These are phyloP conservation scores for Ceyx margarethae DNA, from an alignment of 2,113 vertebrate species.

Conservation along the genomic window DNA sequence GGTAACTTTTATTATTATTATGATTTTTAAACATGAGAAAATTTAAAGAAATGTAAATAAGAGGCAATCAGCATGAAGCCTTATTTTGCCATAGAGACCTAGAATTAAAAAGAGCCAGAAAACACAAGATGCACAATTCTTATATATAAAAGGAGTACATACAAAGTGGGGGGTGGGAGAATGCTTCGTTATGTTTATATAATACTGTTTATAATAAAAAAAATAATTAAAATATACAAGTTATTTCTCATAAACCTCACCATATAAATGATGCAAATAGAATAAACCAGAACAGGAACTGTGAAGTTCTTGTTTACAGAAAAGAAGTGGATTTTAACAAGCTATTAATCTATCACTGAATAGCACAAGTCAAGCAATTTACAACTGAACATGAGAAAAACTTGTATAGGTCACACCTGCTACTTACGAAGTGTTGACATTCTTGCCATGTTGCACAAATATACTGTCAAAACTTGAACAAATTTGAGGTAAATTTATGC, in stretches of 20 bases:
- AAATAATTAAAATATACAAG: neutral
- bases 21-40: neutral
- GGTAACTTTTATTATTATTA: neutral
- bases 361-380: constrained; percentile 24
- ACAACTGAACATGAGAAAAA: constrained; percentile 4
- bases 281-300: neutral
- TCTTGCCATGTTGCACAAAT: constrained; percentile 51
- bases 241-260: neutral
- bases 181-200: neutral
- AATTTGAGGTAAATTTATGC: constrained; percentile 49
- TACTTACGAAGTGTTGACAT: constrained; percentile 16
- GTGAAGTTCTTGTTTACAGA: constrained; percentile 9
- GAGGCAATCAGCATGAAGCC: neutral
- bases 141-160: rapidly evolving
- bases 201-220: neutral
- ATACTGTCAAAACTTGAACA: constrained; percentile 42
- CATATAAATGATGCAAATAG: neutral
- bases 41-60: neutral
- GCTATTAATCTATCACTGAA: constrained; percentile 8
- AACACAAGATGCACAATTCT: neutral
- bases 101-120: neutral
- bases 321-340: constrained; percentile 36
- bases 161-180: neutral
- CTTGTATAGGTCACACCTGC: constrained; percentile 28
- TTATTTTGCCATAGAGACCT: neutral